Percentiles rank a stretch among this genome's conserved stretches.
Conservation (phyloP, 2,888 invertebrate genomes). For the Erannis defoliaria region DNA sequence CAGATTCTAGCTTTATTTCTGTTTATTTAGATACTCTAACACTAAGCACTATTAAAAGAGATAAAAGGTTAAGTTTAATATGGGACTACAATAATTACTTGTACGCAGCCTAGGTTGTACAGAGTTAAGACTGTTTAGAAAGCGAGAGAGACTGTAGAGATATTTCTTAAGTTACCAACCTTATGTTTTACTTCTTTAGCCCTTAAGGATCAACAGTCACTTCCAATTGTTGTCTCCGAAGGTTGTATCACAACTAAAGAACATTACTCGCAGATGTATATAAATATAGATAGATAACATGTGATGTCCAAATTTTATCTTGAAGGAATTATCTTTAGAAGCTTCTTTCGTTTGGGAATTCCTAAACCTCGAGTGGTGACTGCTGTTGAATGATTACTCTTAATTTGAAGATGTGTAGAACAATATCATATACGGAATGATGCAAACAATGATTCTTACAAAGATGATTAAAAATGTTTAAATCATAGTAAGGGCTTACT, state of each 20-base stretch:
- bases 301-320: constrained; percentile 52
- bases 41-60: no score
- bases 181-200: neutral
- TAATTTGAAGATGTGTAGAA: constrained; percentile 28
- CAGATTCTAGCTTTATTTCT: no score
- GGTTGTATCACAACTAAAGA: constrained; percentile 34
- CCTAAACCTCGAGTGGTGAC: constrained; percentile 50
- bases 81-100: no score
- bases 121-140: no score
- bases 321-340: constrained; percentile 55
- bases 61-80: no score
- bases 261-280: constrained; percentile 31
- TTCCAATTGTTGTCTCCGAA: constrained; percentile 34
- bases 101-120: no score
- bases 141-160: no score
- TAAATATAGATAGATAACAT: constrained; percentile 52
- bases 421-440: constrained; percentile 25
- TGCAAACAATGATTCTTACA: neutral
- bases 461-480: neutral
- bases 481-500: no score
- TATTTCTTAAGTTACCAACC: neutral
- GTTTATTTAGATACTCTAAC: no score
- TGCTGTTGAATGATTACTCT: constrained; percentile 48
- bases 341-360: constrained; percentile 52
- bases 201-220: constrained; percentile 14